Base-by-base conservation (phyloP, 2,888 invertebrate species). In the Philereme transversata region DNA sequence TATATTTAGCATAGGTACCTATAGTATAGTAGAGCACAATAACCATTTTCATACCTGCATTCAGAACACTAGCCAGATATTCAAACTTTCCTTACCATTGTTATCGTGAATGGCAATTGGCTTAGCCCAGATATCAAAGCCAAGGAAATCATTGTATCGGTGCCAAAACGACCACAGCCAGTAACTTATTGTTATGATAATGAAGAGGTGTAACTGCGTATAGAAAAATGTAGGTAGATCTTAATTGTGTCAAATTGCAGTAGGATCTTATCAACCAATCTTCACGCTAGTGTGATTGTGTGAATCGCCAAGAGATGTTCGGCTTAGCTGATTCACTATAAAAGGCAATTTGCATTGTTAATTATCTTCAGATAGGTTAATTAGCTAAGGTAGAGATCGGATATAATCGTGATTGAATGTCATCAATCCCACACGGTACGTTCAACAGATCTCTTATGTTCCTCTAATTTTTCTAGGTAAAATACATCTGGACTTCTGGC, bases 401-500 rank as follows among this genome's bases (percentile, higher is more conserved):
- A 22, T 2, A 22, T 22, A 22, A n/a, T 22, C 22, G 22, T 22
- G 22, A 22, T 22, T 22, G 22, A 22, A 22, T 22, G 22, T 22
- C 22, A 22, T 22, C 22, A 22, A 22, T 22, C 22, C 22, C 22
- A 22, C 22, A 22, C 22, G 22, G 22, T 22, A 22, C 22, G 22
- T 6, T 38, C 36, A 6, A 38, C 36, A 38, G 5, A 6, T 40
- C 8, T 8, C 40, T 40, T 40, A 40, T 38, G 34, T 44, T 45
- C 11, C 11, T 33, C 7, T 4, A 40, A 33, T 53, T 44, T 35
- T 59, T 65, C 62, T 82, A 96, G 94, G 95, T 96, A 40, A 97
- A 97, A 89, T 97, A 97, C 88, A 97, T 97, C 80, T 97, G 97
- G 97, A 97, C 97, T 34, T 97, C 97, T 54, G 97, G 97, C 60